These are phyloP conservation scores for Neodiprion virginianus DNA, from an alignment of 1,140 invertebrate genomes.

Conservation along the genomic window DNA sequence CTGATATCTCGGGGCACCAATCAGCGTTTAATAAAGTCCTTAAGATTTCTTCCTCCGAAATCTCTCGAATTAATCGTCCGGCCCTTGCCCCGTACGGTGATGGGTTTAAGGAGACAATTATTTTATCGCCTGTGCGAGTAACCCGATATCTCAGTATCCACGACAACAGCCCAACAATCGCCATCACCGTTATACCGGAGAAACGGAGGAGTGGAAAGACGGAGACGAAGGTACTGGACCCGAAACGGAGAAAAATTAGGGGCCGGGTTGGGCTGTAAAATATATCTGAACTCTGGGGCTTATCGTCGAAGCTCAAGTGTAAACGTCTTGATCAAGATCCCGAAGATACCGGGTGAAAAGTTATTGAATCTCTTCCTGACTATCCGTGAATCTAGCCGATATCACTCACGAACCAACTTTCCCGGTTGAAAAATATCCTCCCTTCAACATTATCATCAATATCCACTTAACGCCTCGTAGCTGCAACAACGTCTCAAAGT, in stretches of 20 bases:
- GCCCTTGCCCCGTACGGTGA: constrained; percentile 26
- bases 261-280: too few relatives aligned
- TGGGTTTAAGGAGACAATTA: constrained; percentile 40
- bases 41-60: constrained; percentile 34
- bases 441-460: too few relatives aligned
- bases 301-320: not conserved
- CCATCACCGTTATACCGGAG: not conserved
- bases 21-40: constrained; percentile 45
- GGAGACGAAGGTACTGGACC: too few relatives aligned
- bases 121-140: constrained; percentile 17
- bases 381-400: too few relatives aligned
- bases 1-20: constrained; percentile 39
- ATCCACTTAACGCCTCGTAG: too few relatives aligned
- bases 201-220: not conserved
- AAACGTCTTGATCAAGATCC: constrained; percentile 5
- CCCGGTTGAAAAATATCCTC: too few relatives aligned
- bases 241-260: too few relatives aligned
- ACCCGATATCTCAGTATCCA: not conserved
- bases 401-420: too few relatives aligned
- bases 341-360: not conserved
- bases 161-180: not conserved
- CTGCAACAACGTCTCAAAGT: too few relatives aligned
- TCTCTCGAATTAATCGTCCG: constrained; percentile 36
- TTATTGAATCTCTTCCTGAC: too few relatives aligned
- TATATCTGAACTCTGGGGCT: too few relatives aligned